Conservation (phyloP, 2,797 vertebrate species). For the Ibycter americanus region DNA sequence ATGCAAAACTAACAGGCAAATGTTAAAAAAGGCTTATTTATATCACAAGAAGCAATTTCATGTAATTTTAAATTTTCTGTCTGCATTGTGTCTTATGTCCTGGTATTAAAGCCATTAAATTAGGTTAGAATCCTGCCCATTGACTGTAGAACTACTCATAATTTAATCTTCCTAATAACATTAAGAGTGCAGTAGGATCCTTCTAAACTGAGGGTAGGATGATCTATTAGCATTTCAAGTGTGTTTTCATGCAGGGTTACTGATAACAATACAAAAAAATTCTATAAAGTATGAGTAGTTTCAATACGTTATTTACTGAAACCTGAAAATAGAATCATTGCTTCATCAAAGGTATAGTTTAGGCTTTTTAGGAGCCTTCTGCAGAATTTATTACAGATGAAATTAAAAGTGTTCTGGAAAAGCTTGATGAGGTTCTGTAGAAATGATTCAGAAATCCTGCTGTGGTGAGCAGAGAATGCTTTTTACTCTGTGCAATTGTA, state of each 20-base stretch:
- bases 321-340: not conserved
- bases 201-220: not conserved
- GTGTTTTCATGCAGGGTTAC: not conserved
- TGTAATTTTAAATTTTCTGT: not conserved
- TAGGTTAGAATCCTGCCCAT: slow-evolving; percentile 4
- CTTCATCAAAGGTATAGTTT: not conserved
- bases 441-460: not conserved
- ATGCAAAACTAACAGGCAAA: not conserved
- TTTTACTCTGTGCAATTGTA: not conserved
- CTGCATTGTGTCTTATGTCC: not conserved
- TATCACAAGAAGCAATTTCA: not conserved
- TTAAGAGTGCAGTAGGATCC: slow-evolving; percentile 1
- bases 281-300: not conserved
- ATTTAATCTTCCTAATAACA: slow-evolving; percentile 23
- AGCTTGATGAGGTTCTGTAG: not conserved
- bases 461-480: not conserved
- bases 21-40: not conserved
- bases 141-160: slow-evolving; percentile 6
- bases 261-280: slow-evolving; percentile 17
- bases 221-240: slow-evolving; percentile 22
- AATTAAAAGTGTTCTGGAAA: not conserved
- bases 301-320: not conserved
- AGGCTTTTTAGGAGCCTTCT: not conserved
- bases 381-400: not conserved
- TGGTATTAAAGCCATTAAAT: not conserved